These are phyloP conservation scores for Gobiocypris rarus DNA, from an alignment of 2,113 vertebrate species.

Conservation along the genomic window DNA sequence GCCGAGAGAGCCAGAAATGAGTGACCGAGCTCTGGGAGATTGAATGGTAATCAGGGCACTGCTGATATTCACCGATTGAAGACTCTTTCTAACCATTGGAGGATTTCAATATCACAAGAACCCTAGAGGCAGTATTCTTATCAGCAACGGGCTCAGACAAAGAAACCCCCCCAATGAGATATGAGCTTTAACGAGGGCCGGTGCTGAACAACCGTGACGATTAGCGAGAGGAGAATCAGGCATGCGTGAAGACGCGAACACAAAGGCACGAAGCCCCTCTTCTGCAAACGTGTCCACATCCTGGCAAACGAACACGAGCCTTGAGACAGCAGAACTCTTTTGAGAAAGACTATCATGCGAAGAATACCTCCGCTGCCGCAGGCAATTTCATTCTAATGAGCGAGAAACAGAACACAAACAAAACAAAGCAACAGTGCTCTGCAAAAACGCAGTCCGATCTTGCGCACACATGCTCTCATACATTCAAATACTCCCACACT, in stretches of 20 bases:
- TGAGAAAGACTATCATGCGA: constrained; percentile 20
- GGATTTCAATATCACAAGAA: constrained; percentile 82
- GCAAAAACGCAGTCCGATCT: constrained; percentile 64
- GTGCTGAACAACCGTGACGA: constrained; percentile 71
- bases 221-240: constrained; percentile 75
- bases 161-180: constrained; percentile 75
- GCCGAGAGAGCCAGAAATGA: constrained; percentile 69
- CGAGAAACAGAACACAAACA: constrained; percentile 46
- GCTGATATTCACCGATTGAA: constrained; percentile 81
- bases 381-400: constrained; percentile 49
- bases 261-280: constrained; percentile 48
- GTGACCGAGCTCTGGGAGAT: constrained; percentile 71
- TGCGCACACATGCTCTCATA: constrained; percentile 50
- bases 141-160: constrained; percentile 79
- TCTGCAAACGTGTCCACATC: constrained; percentile 48
- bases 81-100: constrained; percentile 76
- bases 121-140: constrained; percentile 81
- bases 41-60: constrained; percentile 80
- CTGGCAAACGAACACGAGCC: constrained; percentile 21
- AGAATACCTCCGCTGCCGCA: constrained; percentile 36
- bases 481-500: constrained; percentile 72
- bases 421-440: constrained; percentile 50
- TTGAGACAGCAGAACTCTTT: constrained; percentile 33
- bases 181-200: constrained; percentile 78
- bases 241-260: constrained; percentile 49